Evolutionary conservation across 2,888 invertebrate species (phyloP), one percentile per base, ranked within the genome.

Genomic region (Dorcus parallelipipedus): DNA sequence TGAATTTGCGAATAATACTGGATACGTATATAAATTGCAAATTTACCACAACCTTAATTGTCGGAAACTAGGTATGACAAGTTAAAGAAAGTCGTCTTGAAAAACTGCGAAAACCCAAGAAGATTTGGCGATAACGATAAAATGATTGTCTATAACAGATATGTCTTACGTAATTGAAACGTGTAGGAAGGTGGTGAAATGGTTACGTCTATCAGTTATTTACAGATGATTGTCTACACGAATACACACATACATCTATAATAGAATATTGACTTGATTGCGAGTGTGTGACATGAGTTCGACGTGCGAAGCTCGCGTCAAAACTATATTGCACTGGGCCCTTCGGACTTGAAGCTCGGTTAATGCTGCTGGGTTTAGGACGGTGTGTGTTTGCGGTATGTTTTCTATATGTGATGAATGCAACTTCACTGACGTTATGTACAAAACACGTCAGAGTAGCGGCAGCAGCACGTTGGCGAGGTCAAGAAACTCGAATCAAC

Each of bases 161-260:
- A 69, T 69, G 68, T 66, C 62, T 62, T 66, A 64, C 57, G 63
- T 72, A 76, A 76, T 76, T 76, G 76, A 75, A 72, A 73, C 76
- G 71, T 67, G 75, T 75, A 76, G 76, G 76, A 73, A 70, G 63
- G 60, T 62, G 62, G 59, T 63, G 51, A 58, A 61, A 60, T 52
- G 62, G 64, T 53, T 56, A 54, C 56, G 61, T 58, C 59, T 62
- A 59, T 56, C 54, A 56, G 52, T 42, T 52, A 58, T 51, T 54
- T 53, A 60, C 56, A 23, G 43, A 49, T 58, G 58, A 59, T 56
- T 56, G 59, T 59, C 59, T 54, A 56, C 40, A 54, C 52, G 52
- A 54, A 55, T 45, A 51, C 48, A 57, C 38, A 26, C 52, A 47
- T 52, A 52, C 39, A 52, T 38, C 23, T 51, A 51, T 33, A 48